Evolutionary conservation across 1,140 invertebrate genomes (phyloP).

Genomic region (Ostrea denselamellosa): DNA sequence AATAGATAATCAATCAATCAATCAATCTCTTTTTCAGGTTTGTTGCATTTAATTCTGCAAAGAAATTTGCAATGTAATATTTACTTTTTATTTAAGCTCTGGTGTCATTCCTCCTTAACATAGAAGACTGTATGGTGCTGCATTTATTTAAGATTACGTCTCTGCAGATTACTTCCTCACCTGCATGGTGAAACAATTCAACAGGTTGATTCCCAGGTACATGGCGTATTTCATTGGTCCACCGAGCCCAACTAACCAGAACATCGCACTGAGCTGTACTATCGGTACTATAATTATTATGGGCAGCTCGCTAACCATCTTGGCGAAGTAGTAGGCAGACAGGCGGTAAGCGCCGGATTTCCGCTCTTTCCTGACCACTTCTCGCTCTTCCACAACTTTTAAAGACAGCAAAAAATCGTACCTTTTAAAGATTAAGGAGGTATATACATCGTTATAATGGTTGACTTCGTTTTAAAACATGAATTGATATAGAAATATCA

Average conservation of each 20-base stretch:
- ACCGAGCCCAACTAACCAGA: constrained; percentile 85
- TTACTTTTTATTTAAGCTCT: too few relatives aligned
- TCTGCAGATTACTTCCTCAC: constrained; percentile 79
- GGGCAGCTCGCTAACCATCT: constrained; percentile 91
- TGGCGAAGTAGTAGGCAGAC: constrained; percentile 91
- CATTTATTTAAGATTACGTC: too few relatives aligned
- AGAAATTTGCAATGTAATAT: too few relatives aligned
- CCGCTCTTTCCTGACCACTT: constrained; percentile 91
- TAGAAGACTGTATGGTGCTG: too few relatives aligned
- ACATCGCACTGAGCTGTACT: constrained; percentile 83
- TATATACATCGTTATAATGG: too few relatives aligned
- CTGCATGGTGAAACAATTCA: constrained; percentile 88
- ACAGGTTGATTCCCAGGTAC: constrained; percentile 86
- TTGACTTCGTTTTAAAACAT: too few relatives aligned
- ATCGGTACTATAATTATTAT: constrained; percentile 88
- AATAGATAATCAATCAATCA: too few relatives aligned
- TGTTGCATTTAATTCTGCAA: too few relatives aligned
- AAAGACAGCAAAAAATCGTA: constrained; percentile 55
- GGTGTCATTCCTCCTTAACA: too few relatives aligned
- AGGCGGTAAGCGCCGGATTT: constrained; percentile 89
- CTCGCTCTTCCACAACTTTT: constrained; percentile 88
- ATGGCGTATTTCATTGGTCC: constrained; percentile 83
- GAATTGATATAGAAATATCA: too few relatives aligned
- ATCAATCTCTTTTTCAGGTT: too few relatives aligned
- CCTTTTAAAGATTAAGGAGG: too few relatives aligned